Conservation (phyloP, 1,140 invertebrate species). For the Goniozus legneri region DNA sequence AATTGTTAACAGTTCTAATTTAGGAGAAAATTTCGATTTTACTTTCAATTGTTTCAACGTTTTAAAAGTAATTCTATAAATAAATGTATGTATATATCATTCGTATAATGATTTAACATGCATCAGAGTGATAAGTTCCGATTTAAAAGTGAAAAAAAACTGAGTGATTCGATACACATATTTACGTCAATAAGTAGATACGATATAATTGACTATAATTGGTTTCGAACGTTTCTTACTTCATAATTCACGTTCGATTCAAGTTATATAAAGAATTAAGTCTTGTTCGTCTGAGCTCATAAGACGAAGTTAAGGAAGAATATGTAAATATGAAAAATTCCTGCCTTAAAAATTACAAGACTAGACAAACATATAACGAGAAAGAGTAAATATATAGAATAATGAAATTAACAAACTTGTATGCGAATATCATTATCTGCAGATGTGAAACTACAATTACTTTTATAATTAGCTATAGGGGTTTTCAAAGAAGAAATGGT, state of each 20-base stretch:
- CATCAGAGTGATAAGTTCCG: too few species aligned
- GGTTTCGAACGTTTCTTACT: conserved; percentile 14
- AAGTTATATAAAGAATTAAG: conserved; percentile 16
- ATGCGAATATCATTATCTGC: conserved; percentile 27
- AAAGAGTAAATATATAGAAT: conserved; percentile 29
- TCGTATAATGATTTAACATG: too few species aligned
- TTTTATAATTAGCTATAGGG: conserved; percentile 35
- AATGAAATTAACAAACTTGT: conserved; percentile 24
- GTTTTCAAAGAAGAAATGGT: conserved; percentile 29
- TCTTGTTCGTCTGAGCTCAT: conserved; percentile 23
- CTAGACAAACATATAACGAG: conserved; percentile 40
- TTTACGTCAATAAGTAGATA: conserved; percentile 27
- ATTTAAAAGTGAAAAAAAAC: too few species aligned
- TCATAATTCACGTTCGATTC: conserved; percentile 9
- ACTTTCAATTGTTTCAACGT: too few species aligned
- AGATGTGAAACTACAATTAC: conserved; percentile 35
- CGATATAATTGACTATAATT: conserved; percentile 11
- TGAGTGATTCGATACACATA: too few species aligned
- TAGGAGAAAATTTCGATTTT: too few species aligned
- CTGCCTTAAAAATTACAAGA: conserved; percentile 53
- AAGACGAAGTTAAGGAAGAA: conserved; percentile 28
- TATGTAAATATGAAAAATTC: conserved; percentile 46
- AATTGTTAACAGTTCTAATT: too few species aligned
- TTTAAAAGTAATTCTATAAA: too few species aligned
- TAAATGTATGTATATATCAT: too few species aligned